phyloP scores from a whole-genome alignment of 35 echinoderm and acorn worm genomes.

The Heliocidaris erythrogramma region DNA sequence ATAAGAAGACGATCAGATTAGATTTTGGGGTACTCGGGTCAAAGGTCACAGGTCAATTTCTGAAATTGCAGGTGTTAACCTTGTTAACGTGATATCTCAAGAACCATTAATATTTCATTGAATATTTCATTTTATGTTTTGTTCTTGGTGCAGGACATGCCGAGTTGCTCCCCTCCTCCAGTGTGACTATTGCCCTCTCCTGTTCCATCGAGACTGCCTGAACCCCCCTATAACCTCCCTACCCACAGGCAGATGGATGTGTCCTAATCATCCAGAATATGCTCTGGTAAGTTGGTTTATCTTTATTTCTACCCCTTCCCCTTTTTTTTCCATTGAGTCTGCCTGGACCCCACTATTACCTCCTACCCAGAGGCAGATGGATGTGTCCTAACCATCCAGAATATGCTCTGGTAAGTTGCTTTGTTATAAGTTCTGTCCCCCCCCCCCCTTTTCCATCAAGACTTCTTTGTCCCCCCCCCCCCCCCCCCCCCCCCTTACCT shows the following conservation, averaged over 20 bases:
- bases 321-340: constrained; percentile 53
- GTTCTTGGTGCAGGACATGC: constrained; percentile 75
- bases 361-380: constrained; percentile 82
- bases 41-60: too few relatives aligned
- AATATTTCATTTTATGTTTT: background rate
- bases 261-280: constrained; percentile 93
- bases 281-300: constrained; percentile 41
- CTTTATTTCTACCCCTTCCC: too few relatives aligned
- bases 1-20: too few relatives aligned
- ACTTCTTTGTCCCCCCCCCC: background rate
- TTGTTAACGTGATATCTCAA: too few relatives aligned
- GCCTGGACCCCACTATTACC: constrained; percentile 33
- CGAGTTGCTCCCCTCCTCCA: constrained; percentile 81
- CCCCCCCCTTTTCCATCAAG: background rate
- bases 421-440: too few relatives aligned
- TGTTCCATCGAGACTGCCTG: constrained; percentile 94
- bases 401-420: constrained; percentile 50
- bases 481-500: constrained; percentile 69
- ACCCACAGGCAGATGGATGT: constrained; percentile 97
- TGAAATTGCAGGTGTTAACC: too few relatives aligned
- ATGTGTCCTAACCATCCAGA: constrained; percentile 97
- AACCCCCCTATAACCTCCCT: constrained; percentile 82
- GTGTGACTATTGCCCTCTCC: constrained; percentile 98
- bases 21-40: too few relatives aligned
- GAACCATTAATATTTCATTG: background rate